A percentile compares a stretch with the other conserved stretches of the same genome.
These are phyloP conservation scores for Pachyseris speciosa DNA, from an alignment of 64 coral and sea anemone species.

Conservation along the genomic window DNA sequence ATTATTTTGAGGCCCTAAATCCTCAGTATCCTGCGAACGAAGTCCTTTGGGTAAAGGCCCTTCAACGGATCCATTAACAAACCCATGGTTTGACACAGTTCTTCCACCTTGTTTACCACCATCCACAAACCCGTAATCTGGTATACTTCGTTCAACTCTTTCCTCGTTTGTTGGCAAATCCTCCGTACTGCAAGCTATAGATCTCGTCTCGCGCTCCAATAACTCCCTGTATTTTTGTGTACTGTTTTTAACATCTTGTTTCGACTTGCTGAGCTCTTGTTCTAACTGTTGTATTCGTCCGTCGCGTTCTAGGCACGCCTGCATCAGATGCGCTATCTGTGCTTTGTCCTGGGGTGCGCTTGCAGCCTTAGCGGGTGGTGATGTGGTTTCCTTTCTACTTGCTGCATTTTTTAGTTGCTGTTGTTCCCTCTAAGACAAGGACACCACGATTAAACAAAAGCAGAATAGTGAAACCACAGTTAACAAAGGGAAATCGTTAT, in stretches of 20 bases:
- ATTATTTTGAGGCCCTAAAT: conserved; percentile 7
- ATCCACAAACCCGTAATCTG: background rate
- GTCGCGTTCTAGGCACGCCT: conserved; percentile 44
- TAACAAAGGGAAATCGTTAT: too few species aligned
- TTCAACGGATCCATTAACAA: background rate
- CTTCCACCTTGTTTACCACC: background rate
- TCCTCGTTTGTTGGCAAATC: conserved; percentile 38
- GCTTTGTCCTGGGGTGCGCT: background rate
- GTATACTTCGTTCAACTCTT: background rate
- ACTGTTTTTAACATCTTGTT: conserved; percentile 27
- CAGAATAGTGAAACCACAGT: too few species aligned
- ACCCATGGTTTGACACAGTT: background rate
- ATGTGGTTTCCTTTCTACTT: conserved; percentile 43
- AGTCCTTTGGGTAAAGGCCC: background rate
- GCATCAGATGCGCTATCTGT: conserved; percentile 42
- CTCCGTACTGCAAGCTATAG: conserved; percentile 46
- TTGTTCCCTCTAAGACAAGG: conserved; percentile 72
- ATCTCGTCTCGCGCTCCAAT: conserved; percentile 14
- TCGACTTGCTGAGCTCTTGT: conserved; percentile 27
- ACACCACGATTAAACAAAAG: background rate
- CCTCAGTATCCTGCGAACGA: background rate
- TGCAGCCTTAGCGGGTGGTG: background rate
- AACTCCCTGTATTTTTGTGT: background rate
- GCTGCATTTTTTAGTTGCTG: conserved; percentile 70
- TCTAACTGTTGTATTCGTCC: conserved; percentile 42